Conservation (phyloP, 2,113 vertebrate genomes). For the Condylura cristata region DNA sequence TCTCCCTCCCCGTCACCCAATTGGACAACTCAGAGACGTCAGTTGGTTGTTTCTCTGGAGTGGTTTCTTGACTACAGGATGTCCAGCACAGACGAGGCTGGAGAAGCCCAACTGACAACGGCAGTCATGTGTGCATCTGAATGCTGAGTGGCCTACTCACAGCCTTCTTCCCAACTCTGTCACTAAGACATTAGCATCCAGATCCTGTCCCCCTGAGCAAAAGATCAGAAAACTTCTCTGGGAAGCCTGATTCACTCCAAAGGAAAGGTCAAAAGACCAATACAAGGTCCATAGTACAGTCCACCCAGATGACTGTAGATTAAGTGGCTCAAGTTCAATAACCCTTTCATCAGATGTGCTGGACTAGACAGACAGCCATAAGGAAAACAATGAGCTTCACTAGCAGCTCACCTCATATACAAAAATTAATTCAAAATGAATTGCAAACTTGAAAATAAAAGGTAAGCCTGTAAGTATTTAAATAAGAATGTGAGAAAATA, state of each 20-base stretch:
- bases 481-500: neutral
- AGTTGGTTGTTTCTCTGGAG: neutral
- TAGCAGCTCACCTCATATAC: neutral
- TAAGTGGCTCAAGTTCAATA: neutral
- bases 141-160: neutral
- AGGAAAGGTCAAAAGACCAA: conserved; percentile 1
- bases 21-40: neutral
- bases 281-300: neutral
- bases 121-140: neutral
- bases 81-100: neutral
- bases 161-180: neutral
- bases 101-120: neutral
- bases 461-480: neutral
- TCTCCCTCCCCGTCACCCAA: neutral
- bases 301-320: neutral
- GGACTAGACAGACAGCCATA: neutral
- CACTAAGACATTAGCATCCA: neutral
- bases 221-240: neutral
- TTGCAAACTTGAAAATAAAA: neutral
- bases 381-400: neutral
- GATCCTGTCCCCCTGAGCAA: neutral
- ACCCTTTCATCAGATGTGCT: neutral
- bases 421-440: neutral
- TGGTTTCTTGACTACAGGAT: neutral
- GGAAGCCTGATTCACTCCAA: neutral